Conservation (phyloP, 2,113 vertebrate species). For the Mormyrus iriodes region DNA sequence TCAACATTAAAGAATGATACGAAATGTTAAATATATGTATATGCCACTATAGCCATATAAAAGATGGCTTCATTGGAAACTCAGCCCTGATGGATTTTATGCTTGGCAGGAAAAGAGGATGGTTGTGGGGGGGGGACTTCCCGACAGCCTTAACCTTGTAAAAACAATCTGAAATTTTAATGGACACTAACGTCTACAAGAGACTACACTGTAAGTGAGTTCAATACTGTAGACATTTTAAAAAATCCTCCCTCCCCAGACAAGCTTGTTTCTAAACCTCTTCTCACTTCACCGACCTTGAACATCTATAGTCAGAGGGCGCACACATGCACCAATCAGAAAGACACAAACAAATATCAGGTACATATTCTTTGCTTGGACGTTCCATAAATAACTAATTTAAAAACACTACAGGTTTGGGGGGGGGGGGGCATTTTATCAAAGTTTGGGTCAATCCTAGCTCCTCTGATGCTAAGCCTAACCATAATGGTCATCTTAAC, state of each 20-base stretch:
- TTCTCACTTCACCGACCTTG: not conserved
- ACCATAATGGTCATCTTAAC: not conserved
- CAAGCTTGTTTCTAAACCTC: not conserved
- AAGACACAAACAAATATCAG: not conserved
- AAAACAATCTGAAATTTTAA: slow-evolving; percentile 24
- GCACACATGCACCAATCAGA: not conserved
- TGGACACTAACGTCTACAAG: slow-evolving; percentile 18
- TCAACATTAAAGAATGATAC: not conserved
- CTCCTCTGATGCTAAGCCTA: not conserved
- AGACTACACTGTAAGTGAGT: not conserved
- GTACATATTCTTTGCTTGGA: not conserved
- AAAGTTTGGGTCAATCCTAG: not conserved
- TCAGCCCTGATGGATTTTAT: not conserved
- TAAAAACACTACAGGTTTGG: not conserved
- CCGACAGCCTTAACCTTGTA: not conserved
- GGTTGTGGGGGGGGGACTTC: not conserved
- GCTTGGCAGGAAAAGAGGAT: not conserved
- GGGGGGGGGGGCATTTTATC: not conserved
- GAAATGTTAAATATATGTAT: not conserved
- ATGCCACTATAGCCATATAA: not conserved
- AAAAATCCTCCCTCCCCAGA: not conserved
- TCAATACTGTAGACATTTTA: slow-evolving; percentile 4
- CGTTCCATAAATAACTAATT: not conserved
- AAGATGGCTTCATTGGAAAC: not conserved
- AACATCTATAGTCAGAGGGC: not conserved